phyloP scores from a whole-genome alignment of 2,113 vertebrate species.

The Tympanuchus pallidicinctus region DNA sequence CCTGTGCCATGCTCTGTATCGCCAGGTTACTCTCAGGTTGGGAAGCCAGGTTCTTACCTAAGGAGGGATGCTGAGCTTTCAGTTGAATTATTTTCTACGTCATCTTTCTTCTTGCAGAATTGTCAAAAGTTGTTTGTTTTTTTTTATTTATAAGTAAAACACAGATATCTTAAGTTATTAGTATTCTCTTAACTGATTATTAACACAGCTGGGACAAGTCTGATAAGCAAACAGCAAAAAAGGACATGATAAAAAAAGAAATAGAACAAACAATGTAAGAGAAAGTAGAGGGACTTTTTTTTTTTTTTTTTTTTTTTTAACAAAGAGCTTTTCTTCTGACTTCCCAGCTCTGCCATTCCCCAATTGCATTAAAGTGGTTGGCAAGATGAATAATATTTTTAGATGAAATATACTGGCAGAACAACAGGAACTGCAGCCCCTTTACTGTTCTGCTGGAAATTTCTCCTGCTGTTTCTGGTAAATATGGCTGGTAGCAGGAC shows the following conservation, averaged over 20 bases:
- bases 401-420: conserved; percentile 73
- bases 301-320: conserved; percentile 16
- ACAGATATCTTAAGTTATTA: neutral
- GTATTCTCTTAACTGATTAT: conserved; percentile 40
- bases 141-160: neutral
- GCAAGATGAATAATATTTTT: conserved; percentile 72
- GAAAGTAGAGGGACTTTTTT: conserved; percentile 29
- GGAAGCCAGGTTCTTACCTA: neutral
- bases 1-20: neutral
- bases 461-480: conserved; percentile 76
- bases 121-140: neutral
- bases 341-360: conserved; percentile 60
- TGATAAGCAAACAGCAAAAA: conserved; percentile 52
- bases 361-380: conserved; percentile 68
- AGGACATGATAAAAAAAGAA: neutral
- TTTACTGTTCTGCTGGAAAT: conserved; percentile 80
- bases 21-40: conserved; percentile 32
- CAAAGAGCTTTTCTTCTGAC: conserved; percentile 63
- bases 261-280: conserved; percentile 18
- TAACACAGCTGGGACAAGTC: conserved; percentile 53
- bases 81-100: neutral
- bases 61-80: neutral
- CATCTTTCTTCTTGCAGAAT: neutral
- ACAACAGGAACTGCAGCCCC: conserved; percentile 72
- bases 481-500: conserved; percentile 77